Conservation (phyloP, 2,113 vertebrate genomes). For the Erythrolamprus reginae region DNA sequence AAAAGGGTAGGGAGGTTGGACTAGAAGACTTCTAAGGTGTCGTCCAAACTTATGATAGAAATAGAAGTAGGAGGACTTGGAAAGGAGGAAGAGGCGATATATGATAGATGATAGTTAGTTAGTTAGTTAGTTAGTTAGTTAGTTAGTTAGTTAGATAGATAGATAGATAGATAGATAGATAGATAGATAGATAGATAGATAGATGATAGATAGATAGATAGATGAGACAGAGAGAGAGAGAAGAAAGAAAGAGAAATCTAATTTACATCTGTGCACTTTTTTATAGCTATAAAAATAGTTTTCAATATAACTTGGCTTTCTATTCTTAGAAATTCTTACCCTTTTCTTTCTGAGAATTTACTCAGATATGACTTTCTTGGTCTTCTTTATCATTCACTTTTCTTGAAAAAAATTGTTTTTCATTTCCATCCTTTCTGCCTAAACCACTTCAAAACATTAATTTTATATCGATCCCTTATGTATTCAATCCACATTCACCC, state of each 20-base stretch:
- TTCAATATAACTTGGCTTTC: neutral
- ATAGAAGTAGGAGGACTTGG: neutral
- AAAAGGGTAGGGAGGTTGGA: neutral
- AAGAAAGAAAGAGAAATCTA: neutral
- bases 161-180: no score
- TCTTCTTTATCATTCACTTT: neutral
- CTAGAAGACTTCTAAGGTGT: neutral
- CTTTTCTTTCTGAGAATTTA: neutral
- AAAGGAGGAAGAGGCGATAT: neutral
- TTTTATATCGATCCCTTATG: neutral
- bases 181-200: no score
- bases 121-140: no score
- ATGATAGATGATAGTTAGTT: no score
- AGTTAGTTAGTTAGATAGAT: no score
- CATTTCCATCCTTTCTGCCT: neutral
- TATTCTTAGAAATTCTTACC: neutral
- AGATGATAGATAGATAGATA: no score
- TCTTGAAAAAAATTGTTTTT: neutral
- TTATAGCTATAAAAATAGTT: neutral
- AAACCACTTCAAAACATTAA: neutral
- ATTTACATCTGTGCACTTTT: neutral
- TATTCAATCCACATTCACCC: neutral
- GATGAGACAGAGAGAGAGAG: no score
- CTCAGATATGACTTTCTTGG: neutral
- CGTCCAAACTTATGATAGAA: neutral